Evolutionary conservation across 1,140 invertebrate genomes (phyloP).

Genomic region (Pseudomyrmex dendroicus): DNA sequence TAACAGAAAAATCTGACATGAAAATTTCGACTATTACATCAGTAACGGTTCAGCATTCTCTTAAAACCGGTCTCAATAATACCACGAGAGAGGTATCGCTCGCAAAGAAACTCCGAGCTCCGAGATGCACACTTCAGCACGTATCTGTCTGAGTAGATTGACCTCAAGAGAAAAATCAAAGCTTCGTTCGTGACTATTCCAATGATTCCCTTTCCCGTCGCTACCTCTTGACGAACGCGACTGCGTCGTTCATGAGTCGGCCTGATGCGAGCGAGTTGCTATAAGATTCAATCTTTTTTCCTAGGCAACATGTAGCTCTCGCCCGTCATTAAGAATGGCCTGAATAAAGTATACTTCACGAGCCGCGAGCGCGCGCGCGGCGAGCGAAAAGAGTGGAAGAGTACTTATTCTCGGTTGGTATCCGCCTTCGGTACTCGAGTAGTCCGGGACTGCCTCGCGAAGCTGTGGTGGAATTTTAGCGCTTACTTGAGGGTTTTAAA

Average conservation of each 20-base stretch:
- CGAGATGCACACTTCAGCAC: conserved; percentile 66
- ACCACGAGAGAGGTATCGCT: conserved; percentile 17
- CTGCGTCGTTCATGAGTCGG: neutral
- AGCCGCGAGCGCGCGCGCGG: neutral
- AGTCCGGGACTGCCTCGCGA: conserved; percentile 31
- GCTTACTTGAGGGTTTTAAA: conserved; percentile 77
- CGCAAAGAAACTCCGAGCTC: neutral
- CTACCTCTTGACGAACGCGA: neutral
- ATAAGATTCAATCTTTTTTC: conserved; percentile 57
- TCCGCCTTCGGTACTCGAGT: conserved; percentile 35
- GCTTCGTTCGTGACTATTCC: conserved; percentile 57
- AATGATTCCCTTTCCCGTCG: neutral
- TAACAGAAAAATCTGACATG: too few relatives aligned
- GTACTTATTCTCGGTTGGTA: conserved; percentile 38
- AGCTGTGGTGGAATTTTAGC: conserved; percentile 70
- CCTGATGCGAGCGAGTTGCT: conserved; percentile 13
- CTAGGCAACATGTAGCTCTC: conserved; percentile 27
- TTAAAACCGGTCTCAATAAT: neutral
- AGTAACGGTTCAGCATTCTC: too few relatives aligned
- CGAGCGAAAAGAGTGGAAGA: conserved; percentile 28
- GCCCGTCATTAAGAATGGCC: conserved; percentile 21
- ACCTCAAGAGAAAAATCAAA: conserved; percentile 68
- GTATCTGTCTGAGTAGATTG: conserved; percentile 62
- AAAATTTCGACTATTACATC: too few relatives aligned
- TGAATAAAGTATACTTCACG: conserved; percentile 57